Conservation (phyloP, 2,113 vertebrate genomes). For the Capreolus pygargus region DNA sequence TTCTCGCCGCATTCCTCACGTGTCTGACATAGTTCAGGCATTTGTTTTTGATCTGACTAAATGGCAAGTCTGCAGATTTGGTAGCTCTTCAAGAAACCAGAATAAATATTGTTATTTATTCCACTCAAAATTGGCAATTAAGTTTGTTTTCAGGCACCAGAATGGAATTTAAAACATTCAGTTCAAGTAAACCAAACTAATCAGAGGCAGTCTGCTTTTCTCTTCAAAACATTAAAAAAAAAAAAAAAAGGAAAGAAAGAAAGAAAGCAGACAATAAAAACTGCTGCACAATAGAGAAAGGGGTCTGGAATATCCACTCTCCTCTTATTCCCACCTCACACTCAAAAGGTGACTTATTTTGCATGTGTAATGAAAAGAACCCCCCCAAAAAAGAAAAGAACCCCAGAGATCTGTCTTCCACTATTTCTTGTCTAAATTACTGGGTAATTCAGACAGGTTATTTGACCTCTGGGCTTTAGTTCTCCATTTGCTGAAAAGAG, state of each 20-base stretch:
- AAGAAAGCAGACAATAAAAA: not conserved
- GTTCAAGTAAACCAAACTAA: constrained; percentile 50
- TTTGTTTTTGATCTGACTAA: constrained; percentile 59
- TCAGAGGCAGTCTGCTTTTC: constrained; percentile 39
- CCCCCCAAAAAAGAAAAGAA: not conserved
- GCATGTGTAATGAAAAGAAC: not conserved
- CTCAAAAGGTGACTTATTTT: not conserved
- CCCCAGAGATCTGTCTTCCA: not conserved
- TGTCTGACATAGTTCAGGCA: constrained; percentile 6
- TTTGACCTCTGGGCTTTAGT: not conserved
- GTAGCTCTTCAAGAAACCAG: constrained; percentile 38
- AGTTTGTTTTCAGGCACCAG: constrained; percentile 43
- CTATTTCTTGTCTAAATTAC: not conserved
- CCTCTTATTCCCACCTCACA: not conserved
- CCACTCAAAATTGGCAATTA: constrained; percentile 43
- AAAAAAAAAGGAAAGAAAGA: not conserved
- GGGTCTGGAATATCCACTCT: not conserved
- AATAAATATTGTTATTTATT: constrained; percentile 65
- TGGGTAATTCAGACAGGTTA: not conserved
- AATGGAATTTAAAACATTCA: constrained; percentile 56
- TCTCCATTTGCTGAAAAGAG: not conserved
- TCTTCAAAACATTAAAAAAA: constrained; percentile 14
- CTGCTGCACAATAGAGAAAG: not conserved
- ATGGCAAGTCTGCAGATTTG: constrained; percentile 28
- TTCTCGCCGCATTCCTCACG: constrained; percentile 34